A percentile compares a stretch with the other conserved stretches of the same genome.
phyloP scores from a whole-genome alignment of 2,888 invertebrate genomes.

The Epinotia brunnichana region DNA sequence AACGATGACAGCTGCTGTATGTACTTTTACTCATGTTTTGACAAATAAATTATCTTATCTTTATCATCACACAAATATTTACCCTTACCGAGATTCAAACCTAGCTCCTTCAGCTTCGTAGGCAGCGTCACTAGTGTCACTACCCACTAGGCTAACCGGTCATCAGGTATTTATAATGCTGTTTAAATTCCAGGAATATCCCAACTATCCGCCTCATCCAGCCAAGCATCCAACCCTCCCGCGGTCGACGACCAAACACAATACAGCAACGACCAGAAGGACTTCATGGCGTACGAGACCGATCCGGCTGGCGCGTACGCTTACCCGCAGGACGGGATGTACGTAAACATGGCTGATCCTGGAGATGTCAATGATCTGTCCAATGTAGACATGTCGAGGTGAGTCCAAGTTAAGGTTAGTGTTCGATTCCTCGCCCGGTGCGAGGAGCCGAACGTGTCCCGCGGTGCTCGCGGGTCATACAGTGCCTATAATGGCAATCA shows the following conservation, averaged over 20 bases:
- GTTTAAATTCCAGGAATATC: slow-evolving; percentile 78
- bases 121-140: neutral
- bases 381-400: slow-evolving; percentile 80
- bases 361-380: slow-evolving; percentile 74
- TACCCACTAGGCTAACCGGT: neutral
- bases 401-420: slow-evolving; percentile 43
- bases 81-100: no score
- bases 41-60: no score
- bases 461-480: no score
- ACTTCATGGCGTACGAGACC: slow-evolving; percentile 83
- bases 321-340: slow-evolving; percentile 71
- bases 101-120: no score
- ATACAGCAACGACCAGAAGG: slow-evolving; percentile 82
- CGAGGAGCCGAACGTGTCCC: no score
- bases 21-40: no score
- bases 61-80: no score
- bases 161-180: neutral
- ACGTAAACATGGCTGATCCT: slow-evolving; percentile 57
- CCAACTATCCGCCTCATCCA: slow-evolving; percentile 78
- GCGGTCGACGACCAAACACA: slow-evolving; percentile 87
- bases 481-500: no score
- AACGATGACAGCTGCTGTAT: no score
- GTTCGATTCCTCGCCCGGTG: no score
- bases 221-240: slow-evolving; percentile 79
- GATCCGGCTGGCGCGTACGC: slow-evolving; percentile 74